Conservation (phyloP, 2,113 vertebrate species). For the Penelope pileata region DNA sequence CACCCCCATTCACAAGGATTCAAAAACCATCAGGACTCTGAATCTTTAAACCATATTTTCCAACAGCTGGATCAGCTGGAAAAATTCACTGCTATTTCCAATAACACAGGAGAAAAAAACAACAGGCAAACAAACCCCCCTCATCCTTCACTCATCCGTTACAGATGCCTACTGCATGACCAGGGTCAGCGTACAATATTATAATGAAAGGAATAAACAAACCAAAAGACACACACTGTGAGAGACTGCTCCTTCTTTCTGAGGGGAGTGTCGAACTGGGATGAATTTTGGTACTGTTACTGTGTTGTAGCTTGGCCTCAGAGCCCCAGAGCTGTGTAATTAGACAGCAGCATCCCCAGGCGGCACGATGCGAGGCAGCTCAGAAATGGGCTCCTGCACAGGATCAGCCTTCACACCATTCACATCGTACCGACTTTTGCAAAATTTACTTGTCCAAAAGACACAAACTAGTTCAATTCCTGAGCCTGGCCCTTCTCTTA, state of each 20-base stretch:
- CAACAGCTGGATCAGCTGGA: background rate
- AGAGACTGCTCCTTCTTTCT: background rate
- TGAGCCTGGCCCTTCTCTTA: background rate
- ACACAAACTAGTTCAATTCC: background rate
- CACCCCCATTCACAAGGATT: rapidly evolving
- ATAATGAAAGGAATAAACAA: background rate
- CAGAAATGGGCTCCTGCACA: background rate
- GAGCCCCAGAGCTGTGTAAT: background rate
- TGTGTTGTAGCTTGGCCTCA: background rate
- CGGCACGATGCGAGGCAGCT: background rate
- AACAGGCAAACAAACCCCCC: background rate
- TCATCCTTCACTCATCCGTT: background rate
- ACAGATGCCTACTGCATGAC: background rate
- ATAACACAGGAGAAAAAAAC: background rate
- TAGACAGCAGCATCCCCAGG: background rate
- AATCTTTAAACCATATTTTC: background rate
- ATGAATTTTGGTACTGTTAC: background rate
- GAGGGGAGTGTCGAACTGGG: background rate
- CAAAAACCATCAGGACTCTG: background rate
- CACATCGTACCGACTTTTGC: background rate
- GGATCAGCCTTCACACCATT: no score
- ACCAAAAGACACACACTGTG: background rate
- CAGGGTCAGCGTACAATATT: background rate
- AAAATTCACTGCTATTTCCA: background rate
- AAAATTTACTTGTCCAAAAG: background rate